Percentiles rank a stretch among this genome's conserved stretches.
Conservation (phyloP, 2,113 vertebrate species). For the Chauna torquata region DNA sequence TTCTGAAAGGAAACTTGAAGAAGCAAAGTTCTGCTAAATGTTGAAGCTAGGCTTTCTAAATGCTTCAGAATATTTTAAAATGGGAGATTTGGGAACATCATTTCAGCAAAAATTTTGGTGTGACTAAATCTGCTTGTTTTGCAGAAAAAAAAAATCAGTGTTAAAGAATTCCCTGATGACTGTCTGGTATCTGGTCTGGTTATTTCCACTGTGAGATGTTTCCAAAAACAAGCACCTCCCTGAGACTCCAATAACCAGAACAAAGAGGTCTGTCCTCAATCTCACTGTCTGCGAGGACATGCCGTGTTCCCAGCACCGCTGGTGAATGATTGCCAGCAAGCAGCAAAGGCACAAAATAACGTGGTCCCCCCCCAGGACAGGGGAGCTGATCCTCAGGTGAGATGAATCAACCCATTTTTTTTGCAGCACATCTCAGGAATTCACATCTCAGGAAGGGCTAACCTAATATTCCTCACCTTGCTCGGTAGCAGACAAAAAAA, state of each 20-base stretch:
- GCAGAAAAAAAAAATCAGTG: neutral
- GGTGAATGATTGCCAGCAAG: rapidly evolving
- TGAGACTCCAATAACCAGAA: neutral
- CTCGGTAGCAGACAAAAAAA: neutral
- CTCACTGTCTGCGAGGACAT: neutral
- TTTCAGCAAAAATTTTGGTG: neutral
- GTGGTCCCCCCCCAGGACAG: neutral
- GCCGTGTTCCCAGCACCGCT: neutral
- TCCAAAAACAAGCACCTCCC: neutral
- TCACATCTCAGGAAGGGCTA: neutral
- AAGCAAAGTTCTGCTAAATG: neutral
- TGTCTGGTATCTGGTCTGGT: neutral
- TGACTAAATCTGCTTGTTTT: neutral
- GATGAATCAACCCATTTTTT: neutral
- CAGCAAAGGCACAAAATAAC: neutral
- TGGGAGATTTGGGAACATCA: neutral
- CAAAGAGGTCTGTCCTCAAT: neutral
- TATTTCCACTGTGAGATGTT: neutral
- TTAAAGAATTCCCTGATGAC: neutral
- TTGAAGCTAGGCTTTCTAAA: neutral
- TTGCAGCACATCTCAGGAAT: neutral
- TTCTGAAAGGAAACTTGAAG: neutral
- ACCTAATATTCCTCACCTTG: neutral
- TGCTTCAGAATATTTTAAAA: neutral
- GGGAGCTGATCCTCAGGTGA: neutral